phyloP scores from a whole-genome alignment of 2,888 invertebrate genomes.

The Colostygia pectinataria region DNA sequence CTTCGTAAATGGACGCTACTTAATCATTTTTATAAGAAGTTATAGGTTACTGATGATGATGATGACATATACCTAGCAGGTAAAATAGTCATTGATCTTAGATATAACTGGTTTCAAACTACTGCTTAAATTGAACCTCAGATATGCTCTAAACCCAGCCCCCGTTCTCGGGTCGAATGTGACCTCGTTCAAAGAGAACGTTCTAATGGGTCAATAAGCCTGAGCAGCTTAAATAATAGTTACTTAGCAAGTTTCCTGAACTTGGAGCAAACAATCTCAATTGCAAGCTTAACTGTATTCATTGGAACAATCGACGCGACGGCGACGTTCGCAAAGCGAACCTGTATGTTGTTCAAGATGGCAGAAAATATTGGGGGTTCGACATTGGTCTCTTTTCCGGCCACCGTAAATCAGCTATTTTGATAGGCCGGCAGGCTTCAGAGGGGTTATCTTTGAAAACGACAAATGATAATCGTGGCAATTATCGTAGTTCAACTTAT shows the following conservation, averaged over 20 bases:
- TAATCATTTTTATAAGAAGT: too few relatives aligned
- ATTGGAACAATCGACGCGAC: slow-evolving; percentile 51
- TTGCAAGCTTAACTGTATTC: slow-evolving; percentile 69
- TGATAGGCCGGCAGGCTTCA: too few relatives aligned
- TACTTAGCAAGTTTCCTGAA: slow-evolving; percentile 50
- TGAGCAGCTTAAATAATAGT: slow-evolving; percentile 13
- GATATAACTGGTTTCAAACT: not conserved
- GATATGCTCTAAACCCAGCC: not conserved
- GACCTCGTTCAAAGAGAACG: not conserved
- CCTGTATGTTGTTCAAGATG: not conserved
- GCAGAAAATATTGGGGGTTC: too few relatives aligned
- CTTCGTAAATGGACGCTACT: too few relatives aligned
- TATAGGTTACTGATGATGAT: too few relatives aligned
- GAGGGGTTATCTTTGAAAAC: too few relatives aligned
- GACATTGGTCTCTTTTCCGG: too few relatives aligned
- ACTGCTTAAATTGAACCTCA: not conserved
- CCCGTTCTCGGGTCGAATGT: not conserved
- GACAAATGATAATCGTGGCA: too few relatives aligned
- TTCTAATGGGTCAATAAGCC: slow-evolving; percentile 53
- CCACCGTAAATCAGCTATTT: too few relatives aligned
- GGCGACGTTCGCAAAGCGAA: slow-evolving; percentile 2
- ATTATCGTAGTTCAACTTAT: too few relatives aligned
- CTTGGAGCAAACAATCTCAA: slow-evolving; percentile 73
- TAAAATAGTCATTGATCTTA: too few relatives aligned
- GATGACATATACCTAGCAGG: too few relatives aligned